These are phyloP conservation scores for Steinernema hermaphroditum DNA, from an alignment of 2,888 invertebrate genomes.

Conservation along the genomic window DNA sequence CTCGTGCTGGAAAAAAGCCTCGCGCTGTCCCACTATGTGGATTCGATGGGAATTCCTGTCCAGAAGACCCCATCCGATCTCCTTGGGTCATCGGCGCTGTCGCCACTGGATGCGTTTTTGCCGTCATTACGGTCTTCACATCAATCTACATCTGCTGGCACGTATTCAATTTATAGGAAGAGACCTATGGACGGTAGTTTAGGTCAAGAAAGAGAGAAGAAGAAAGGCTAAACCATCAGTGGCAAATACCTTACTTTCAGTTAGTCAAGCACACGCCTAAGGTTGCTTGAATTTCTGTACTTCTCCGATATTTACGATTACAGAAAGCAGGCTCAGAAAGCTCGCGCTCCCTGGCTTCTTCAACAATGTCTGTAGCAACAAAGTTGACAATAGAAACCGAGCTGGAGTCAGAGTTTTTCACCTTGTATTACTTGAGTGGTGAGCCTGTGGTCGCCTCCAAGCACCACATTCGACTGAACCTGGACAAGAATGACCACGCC, in stretches of 20 bases:
- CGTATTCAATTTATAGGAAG: neutral
- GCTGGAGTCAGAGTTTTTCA: conserved; percentile 33
- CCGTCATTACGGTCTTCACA: conserved; percentile 15
- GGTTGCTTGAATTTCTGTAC: neutral
- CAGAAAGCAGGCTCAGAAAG: conserved; percentile 30
- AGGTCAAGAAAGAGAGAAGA: conserved; percentile 11
- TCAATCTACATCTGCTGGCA: neutral
- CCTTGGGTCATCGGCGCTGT: neutral
- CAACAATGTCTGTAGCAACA: conserved; percentile 35
- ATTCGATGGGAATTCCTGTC: conserved; percentile 36
- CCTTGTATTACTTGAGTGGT: conserved; percentile 28
- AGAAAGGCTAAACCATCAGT: conserved; percentile 32
- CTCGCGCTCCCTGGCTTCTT: conserved; percentile 34
- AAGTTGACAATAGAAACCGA: conserved; percentile 40
- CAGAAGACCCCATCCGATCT: conserved; percentile 30
- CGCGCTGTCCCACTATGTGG: conserved; percentile 38
- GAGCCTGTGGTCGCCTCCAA: conserved; percentile 43
- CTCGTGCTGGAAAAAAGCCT: conserved; percentile 34
- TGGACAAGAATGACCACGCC: conserved; percentile 15
- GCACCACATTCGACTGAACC: conserved; percentile 31
- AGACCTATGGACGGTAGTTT: neutral
- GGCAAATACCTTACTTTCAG: conserved; percentile 35
- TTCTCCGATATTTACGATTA: neutral
- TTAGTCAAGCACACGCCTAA: conserved; percentile 33
- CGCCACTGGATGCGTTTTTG: neutral